Evolutionary conservation across 2,797 vertebrate genomes (phyloP).

Genomic region (Sebastes hubbsi): DNA sequence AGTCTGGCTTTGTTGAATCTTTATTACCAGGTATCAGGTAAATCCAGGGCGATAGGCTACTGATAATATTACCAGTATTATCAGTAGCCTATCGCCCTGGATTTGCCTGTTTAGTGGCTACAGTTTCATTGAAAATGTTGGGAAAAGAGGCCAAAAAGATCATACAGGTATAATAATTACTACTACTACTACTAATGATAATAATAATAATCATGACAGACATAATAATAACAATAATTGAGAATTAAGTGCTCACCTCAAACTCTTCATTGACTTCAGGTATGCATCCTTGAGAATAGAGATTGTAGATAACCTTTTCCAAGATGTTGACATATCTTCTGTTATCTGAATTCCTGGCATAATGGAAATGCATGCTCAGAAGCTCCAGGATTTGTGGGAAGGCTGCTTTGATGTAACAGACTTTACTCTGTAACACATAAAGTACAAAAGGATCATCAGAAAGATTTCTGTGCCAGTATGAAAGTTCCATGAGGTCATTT

Average conservation of each 20-base stretch:
- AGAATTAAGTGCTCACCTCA: slow-evolving; percentile 32
- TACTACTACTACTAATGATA: too few relatives aligned
- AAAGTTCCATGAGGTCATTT: not conserved
- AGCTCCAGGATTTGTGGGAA: slow-evolving; percentile 73
- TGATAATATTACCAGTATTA: too few relatives aligned
- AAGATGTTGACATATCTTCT: slow-evolving; percentile 60
- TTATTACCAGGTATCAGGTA: too few relatives aligned
- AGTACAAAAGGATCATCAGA: not conserved
- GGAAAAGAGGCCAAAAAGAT: too few relatives aligned
- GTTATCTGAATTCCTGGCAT: slow-evolving; percentile 68
- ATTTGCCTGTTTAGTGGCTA: too few relatives aligned
- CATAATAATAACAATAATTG: too few relatives aligned
- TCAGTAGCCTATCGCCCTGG: too few relatives aligned
- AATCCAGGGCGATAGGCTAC: too few relatives aligned
- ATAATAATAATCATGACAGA: too few relatives aligned
- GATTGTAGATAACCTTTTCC: slow-evolving; percentile 60
- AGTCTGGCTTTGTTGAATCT: too few relatives aligned
- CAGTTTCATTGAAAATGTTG: too few relatives aligned
- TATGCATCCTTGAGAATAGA: slow-evolving; percentile 73
- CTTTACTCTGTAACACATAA: slow-evolving; percentile 56
- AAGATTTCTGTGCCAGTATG: not conserved
- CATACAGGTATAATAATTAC: too few relatives aligned
- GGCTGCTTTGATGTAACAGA: slow-evolving; percentile 76
- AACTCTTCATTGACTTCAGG: slow-evolving; percentile 67
- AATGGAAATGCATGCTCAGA: slow-evolving; percentile 67